phyloP scores from a whole-genome alignment of 92 coral and sea anemone genomes.

The Phenganax stokvisi region DNA sequence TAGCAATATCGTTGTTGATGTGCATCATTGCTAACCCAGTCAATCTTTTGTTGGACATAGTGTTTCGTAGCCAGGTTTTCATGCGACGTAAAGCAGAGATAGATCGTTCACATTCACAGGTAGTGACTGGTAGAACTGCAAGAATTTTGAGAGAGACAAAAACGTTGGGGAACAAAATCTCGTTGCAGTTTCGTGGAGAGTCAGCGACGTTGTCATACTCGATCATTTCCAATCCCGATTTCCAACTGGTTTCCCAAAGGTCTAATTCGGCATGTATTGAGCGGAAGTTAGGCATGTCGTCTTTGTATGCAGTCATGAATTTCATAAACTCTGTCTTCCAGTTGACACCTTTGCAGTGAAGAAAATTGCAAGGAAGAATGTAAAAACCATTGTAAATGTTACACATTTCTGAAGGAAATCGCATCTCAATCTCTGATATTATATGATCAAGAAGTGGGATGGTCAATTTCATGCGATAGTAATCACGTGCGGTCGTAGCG shows the following conservation, averaged over 20 bases:
- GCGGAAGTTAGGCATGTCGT: conserved; percentile 25
- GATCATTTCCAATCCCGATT: not conserved
- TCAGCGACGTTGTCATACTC: conserved; percentile 20
- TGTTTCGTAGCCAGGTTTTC: not conserved
- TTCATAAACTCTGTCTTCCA: conserved; percentile 31
- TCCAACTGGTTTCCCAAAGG: conserved; percentile 32
- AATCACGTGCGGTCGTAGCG: not conserved
- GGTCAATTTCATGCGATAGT: conserved; percentile 11
- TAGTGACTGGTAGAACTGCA: not conserved
- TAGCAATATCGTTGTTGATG: not conserved
- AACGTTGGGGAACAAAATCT: too few species aligned
- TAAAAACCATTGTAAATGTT: conserved; percentile 29
- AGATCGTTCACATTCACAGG: conserved; percentile 20
- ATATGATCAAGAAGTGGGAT: conserved; percentile 30
- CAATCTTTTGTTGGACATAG: not conserved
- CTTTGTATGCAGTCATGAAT: conserved; percentile 14
- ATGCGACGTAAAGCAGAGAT: conserved; percentile 8
- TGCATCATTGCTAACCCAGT: not conserved
- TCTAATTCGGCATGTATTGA: conserved; percentile 1
- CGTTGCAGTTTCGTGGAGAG: too few species aligned
- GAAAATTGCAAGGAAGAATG: conserved; percentile 3
- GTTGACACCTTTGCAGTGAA: conserved; percentile 7
- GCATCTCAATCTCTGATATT: conserved; percentile 1
- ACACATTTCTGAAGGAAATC: conserved; percentile 21
- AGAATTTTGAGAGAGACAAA: too few species aligned